Evolutionary conservation across 2,113 vertebrate species (phyloP).

Genomic region (Ginglymostoma cirratum): DNA sequence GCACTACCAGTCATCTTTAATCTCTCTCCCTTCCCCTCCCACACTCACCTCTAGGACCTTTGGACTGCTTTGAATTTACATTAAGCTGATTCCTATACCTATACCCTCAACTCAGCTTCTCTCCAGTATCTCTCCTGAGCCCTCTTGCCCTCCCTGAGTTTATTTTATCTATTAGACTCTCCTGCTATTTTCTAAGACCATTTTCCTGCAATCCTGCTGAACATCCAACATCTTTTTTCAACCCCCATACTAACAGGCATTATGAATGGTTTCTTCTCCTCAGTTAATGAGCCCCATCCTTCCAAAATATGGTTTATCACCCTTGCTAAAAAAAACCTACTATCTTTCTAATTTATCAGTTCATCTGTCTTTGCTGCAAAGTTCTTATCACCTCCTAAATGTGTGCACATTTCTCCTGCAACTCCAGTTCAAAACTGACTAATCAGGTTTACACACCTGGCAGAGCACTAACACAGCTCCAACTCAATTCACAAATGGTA

Average conservation of each 20-base stretch:
- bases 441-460: not conserved
- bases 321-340: not conserved
- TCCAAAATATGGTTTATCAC: not conserved
- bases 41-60: not conserved
- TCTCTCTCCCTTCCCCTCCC: not conserved
- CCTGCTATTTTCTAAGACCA: not conserved
- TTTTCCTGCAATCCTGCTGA: not conserved
- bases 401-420: not conserved
- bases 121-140: not conserved
- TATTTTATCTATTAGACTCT: not conserved
- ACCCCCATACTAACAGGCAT: not conserved
- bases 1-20: not conserved
- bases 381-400: not conserved
- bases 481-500: not conserved
- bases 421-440: not conserved
- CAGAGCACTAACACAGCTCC: not conserved
- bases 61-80: not conserved
- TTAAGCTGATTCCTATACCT: not conserved
- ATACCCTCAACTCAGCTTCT: not conserved
- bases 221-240: not conserved
- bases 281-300: not conserved
- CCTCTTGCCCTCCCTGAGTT: not conserved
- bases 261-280: not conserved
- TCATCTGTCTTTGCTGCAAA: not conserved
- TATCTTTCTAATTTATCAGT: not conserved